Percentiles rank a stretch among this genome's conserved stretches.
These are phyloP conservation scores for Papilio gigon DNA, from an alignment of 2,888 invertebrate species.

Conservation along the genomic window DNA sequence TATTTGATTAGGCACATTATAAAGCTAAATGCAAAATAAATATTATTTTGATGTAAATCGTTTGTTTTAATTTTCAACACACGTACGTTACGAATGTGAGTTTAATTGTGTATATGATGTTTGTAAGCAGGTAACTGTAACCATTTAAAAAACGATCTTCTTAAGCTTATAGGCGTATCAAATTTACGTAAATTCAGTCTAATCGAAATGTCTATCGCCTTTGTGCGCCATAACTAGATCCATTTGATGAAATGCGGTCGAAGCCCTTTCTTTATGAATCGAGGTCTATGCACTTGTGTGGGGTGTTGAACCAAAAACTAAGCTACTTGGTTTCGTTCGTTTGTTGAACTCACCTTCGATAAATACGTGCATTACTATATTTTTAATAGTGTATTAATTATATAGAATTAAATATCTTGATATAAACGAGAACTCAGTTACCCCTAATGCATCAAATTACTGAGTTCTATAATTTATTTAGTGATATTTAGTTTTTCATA, in stretches of 20 bases:
- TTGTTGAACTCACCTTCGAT: conserved; percentile 32
- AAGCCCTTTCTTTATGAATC: conserved; percentile 46
- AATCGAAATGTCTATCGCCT: conserved; percentile 35
- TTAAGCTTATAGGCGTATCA: neutral
- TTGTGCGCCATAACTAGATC: conserved; percentile 43
- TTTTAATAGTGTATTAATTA: neutral
- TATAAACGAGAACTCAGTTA: neutral
- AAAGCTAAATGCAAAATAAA: neutral
- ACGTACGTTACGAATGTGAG: too few species aligned
- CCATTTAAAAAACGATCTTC: neutral
- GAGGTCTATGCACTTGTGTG: conserved; percentile 46
- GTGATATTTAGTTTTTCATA: neutral
- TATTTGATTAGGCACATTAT: conserved; percentile 24
- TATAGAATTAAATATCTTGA: neutral
- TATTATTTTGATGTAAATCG: neutral
- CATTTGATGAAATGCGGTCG: conserved; percentile 47
- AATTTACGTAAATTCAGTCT: conserved; percentile 26
- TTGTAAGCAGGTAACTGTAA: too few species aligned
- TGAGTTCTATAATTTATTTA: neutral
- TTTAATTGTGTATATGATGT: too few species aligned
- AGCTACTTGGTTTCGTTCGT: conserved; percentile 20
- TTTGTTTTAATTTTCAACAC: neutral
- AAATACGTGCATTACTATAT: neutral
- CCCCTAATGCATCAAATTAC: neutral
- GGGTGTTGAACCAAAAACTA: conserved; percentile 40